phyloP scores from a whole-genome alignment of 2,113 vertebrate genomes.

The Clarias gariepinus region DNA sequence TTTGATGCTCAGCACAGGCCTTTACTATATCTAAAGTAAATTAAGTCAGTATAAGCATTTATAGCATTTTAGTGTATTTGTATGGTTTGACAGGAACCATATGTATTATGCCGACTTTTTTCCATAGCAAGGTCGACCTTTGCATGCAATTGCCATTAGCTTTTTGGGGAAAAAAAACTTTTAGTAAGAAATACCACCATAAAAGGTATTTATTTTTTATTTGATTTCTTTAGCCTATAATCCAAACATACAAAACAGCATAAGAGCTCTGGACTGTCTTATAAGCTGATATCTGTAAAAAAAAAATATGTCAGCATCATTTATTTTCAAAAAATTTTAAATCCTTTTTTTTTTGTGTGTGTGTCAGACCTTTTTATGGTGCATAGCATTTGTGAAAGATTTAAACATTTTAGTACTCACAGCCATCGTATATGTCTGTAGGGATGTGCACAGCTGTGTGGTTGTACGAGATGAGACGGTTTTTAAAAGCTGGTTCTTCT shows the following conservation, averaged over 20 bases:
- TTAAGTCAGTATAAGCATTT: too few relatives aligned
- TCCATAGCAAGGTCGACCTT: too few relatives aligned
- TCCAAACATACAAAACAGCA: not conserved
- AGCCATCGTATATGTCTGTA: conserved; percentile 97
- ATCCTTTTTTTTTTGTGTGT: too few relatives aligned
- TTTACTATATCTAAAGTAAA: too few relatives aligned
- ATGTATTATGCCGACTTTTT: too few relatives aligned
- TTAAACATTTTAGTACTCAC: conserved; percentile 77
- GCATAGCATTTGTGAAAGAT: not conserved
- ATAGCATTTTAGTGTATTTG: too few relatives aligned
- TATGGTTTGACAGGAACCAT: too few relatives aligned
- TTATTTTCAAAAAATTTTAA: not conserved
- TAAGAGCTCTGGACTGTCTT: not conserved
- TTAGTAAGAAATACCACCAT: not conserved
- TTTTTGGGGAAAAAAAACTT: too few relatives aligned
- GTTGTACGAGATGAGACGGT: conserved; percentile 86
- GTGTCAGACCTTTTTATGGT: not conserved
- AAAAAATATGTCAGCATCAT: not conserved
- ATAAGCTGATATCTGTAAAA: not conserved
- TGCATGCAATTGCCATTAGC: too few relatives aligned
- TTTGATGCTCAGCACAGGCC: too few relatives aligned
- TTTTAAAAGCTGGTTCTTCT: conserved; percentile 84
- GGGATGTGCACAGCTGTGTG: conserved; percentile 97
- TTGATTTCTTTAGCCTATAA: not conserved
- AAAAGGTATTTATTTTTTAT: not conserved